Evolutionary conservation across 2,113 vertebrate genomes (phyloP), one percentile per base, ranked within the genome.

Genomic region (Zosterops hypoxanthus): DNA sequence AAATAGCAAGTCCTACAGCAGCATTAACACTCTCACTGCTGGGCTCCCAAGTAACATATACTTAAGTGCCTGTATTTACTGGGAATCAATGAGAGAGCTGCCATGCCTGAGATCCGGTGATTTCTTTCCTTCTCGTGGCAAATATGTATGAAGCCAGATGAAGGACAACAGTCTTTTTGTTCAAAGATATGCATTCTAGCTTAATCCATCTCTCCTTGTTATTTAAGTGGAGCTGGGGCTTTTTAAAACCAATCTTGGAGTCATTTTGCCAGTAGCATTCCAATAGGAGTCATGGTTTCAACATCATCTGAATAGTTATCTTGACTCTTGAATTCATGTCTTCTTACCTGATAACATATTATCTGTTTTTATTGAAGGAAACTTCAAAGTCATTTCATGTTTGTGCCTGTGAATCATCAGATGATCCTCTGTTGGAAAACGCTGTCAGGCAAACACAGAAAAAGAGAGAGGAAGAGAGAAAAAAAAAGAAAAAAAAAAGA

Each of bases 351-450:
- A 99, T 98, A 99, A 97, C 98, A 99, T 98, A 98, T 98, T 99
- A 98, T 99, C 99, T 88, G 98, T 99, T 98, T 99, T 99, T 98
- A 99, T 99, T 96, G 99, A 99, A 92, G 99, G 98, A 97, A 99
- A 99, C 98, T 99, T 99, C 96, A 99, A 98, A 98, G 99, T 99
- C 99, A 99, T 99, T 98, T 99, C 99, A 98, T 99, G 99, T 98
- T 99, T 99, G 98, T 99, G 99, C 97, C 99, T 98, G 96, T 99
- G 99, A 98, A 99, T 99, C 99, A 99, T 99, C 98, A 99, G 98
- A 97, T 99, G 99, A 98, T 99, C 99, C 97, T 99, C 99, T 53
- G 99, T 99, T 93, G 99, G 99, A 97, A 99, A 99, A 94, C 99
- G 98, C 99, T 99, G 98, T 97, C 94, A 92, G 95, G 97, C 82